Conservation (phyloP, 2,888 invertebrate genomes). For the Nasonovia ribisnigri region DNA sequence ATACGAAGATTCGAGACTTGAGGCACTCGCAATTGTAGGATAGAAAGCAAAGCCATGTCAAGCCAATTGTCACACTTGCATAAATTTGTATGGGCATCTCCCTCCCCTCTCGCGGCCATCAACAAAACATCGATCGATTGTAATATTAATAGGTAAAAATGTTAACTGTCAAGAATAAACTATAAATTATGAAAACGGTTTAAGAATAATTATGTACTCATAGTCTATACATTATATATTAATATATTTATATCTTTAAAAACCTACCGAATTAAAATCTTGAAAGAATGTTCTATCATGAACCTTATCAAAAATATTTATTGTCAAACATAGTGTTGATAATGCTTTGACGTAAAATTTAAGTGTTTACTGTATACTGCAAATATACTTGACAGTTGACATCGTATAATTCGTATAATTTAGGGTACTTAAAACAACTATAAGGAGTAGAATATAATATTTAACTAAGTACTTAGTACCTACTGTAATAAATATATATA, state of each 20-base stretch:
- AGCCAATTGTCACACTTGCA: too few relatives aligned
- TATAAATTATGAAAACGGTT: not conserved
- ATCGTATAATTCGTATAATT: too few relatives aligned
- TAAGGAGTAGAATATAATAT: not conserved
- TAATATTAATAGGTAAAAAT: not conserved
- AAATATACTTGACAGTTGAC: not conserved
- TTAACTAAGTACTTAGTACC: not conserved
- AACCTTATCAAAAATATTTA: not conserved
- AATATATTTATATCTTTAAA: not conserved
- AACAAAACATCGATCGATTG: not conserved
- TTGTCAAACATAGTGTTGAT: too few relatives aligned
- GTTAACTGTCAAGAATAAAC: not conserved
- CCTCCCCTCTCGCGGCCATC: too few relatives aligned
- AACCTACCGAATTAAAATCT: not conserved
- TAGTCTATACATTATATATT: not conserved
- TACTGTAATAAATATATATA: not conserved
- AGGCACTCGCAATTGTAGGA: too few relatives aligned
- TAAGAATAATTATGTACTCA: not conserved
- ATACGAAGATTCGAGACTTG: too few relatives aligned
- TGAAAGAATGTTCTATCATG: not conserved
- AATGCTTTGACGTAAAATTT: too few relatives aligned
- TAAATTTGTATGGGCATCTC: too few relatives aligned
- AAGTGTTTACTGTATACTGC: too few relatives aligned
- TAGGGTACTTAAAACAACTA: too few relatives aligned
- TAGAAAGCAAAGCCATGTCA: too few relatives aligned